A percentile compares a stretch with the other conserved stretches of the same genome.
These are phyloP conservation scores for Parauchenoglanis punctatus DNA, from an alignment of 2,797 vertebrate species.

Conservation along the genomic window DNA sequence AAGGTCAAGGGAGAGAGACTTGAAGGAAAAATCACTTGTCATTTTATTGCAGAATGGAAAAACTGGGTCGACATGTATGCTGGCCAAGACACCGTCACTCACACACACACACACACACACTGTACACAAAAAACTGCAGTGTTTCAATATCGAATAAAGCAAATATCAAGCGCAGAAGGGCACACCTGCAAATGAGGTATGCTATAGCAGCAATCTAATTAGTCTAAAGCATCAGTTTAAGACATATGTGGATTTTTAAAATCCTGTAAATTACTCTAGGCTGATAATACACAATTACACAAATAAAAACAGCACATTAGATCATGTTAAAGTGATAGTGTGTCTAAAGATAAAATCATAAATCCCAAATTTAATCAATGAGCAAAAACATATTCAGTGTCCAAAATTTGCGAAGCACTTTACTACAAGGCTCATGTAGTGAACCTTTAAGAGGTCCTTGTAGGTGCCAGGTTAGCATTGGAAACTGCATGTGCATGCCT, in stretches of 20 bases:
- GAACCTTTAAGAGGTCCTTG: not conserved
- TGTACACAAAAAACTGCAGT: conserved; percentile 24
- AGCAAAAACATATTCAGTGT: not conserved
- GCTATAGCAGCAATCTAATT: not conserved
- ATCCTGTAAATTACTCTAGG: not conserved
- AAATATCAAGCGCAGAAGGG: conserved; percentile 16
- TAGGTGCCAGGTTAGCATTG: not conserved
- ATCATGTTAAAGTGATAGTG: not conserved
- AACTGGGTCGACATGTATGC: conserved; percentile 21
- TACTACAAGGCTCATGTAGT: not conserved
- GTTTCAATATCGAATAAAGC: conserved; percentile 9
- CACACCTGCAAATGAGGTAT: conserved; percentile 13
- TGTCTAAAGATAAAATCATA: not conserved
- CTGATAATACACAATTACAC: not conserved
- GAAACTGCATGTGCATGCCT: not conserved
- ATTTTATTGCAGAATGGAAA: conserved; percentile 50
- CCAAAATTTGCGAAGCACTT: not conserved
- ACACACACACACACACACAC: not conserved
- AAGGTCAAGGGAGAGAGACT: conserved; percentile 1
- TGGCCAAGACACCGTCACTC: not conserved
- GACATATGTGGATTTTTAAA: not conserved
- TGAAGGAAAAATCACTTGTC: conserved; percentile 7
- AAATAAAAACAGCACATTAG: not conserved
- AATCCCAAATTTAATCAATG: not conserved
- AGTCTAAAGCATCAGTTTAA: not conserved